A percentile compares a stretch with the other conserved stretches of the same genome.
Conservation (phyloP, 2,113 vertebrate species). For the Cephalopterus ornatus region DNA sequence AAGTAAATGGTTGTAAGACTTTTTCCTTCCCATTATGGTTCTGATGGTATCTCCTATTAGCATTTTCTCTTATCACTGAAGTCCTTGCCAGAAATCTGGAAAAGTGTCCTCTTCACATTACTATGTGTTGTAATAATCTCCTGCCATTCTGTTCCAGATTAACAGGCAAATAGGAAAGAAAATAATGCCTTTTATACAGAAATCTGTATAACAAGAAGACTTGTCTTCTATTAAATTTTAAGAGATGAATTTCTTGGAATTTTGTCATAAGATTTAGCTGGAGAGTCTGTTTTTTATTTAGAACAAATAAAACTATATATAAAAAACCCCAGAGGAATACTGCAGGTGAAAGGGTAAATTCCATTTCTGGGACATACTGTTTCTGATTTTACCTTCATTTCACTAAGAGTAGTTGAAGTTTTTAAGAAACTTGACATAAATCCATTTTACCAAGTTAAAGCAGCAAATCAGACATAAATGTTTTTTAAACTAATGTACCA, state of each 20-base stretch:
- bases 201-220: background rate
- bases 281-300: background rate
- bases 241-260: background rate
- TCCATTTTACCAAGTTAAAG: background rate
- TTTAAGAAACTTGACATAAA: background rate
- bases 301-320: background rate
- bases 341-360: background rate
- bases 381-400: background rate
- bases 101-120: background rate
- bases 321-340: background rate
- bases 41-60: background rate
- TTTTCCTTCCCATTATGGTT: background rate
- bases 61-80: background rate
- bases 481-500: background rate
- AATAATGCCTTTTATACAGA: background rate
- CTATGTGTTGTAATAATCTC: background rate
- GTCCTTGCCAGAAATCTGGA: background rate
- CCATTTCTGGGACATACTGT: background rate
- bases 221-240: background rate
- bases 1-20: background rate
- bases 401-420: background rate
- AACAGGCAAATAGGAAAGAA: background rate
- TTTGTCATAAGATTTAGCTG: background rate
- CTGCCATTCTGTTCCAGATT: background rate
- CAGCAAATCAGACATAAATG: background rate